Conservation (phyloP, 2,113 vertebrate genomes). For the Etheostoma cragini region DNA sequence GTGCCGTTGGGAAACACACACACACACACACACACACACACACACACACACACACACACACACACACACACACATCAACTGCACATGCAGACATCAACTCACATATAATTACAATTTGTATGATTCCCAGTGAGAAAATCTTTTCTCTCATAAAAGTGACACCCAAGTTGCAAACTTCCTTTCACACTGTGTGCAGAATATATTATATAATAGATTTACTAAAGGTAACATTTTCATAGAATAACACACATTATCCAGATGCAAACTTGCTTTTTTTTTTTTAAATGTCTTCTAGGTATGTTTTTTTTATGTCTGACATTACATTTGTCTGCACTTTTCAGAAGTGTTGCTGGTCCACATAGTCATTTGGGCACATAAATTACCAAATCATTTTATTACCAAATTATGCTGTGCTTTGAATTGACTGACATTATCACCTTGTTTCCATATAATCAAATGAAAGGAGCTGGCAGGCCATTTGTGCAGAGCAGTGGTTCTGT, state of each 20-base stretch:
- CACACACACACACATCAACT: not conserved
- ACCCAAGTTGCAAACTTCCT: not conserved
- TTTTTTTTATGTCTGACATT: not conserved
- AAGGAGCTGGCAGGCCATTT: not conserved
- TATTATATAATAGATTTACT: not conserved
- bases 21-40: not conserved
- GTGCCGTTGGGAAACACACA: constrained; percentile 9
- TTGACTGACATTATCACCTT: not conserved
- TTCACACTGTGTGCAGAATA: not conserved
- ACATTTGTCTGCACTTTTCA: not conserved
- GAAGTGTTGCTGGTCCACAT: not conserved
- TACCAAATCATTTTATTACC: not conserved
- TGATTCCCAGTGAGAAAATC: not conserved
- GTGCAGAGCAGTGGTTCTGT: not conserved
- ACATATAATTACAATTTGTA: not conserved
- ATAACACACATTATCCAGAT: not conserved
- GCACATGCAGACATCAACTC: constrained; percentile 1
- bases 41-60: no score
- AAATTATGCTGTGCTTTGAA: not conserved
- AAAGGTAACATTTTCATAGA: not conserved
- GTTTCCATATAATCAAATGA: constrained; percentile 19
- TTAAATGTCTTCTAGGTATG: not conserved
- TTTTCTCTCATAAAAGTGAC: not conserved
- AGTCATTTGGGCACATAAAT: not conserved
- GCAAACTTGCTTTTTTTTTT: not conserved